Evolutionary conservation across 1,140 invertebrate species (phyloP), one percentile per base, ranked within the genome.

Genomic region (Megalopta genalis): DNA sequence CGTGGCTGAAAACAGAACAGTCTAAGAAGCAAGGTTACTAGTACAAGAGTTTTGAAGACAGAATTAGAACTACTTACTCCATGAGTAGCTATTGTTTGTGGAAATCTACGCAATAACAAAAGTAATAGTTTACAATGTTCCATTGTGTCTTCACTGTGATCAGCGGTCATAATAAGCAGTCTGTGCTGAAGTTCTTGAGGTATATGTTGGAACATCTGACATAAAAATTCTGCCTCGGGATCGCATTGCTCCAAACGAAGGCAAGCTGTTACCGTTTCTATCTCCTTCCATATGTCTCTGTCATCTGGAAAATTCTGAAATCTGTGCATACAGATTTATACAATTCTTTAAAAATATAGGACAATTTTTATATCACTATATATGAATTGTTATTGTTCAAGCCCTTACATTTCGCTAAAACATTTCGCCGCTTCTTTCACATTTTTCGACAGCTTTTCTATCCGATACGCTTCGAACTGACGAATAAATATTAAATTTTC

Each of bases 111-210:
- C 64, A 98, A 93, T 68, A 98, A 93, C 59, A 98, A 89, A 42
- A 98, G 93, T 62, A 97, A 92, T 64, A 98, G 92, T 83, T 96
- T 94, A 90, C 97, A 97, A 91, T 97, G 96, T 88, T 98, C 97
- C 94, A 97, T 96, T 37, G 96, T 97, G 90, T 98, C 96, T 90
- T 97, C 96, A 87, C 96, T 97, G 77, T 97, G 95, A 92, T 98
- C 97, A 32, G 97, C 96, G 78, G 97, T 97, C 80, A 96, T 95
- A 76, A 97, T 93, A 18, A 98, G 93, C 70, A 97, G 93, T 74
- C 95, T 95, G 80, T 96, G 95, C 89, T 97, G 96, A 25, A 97
- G 94, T 83, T 96, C 96, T 85, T 95, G 94, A 27, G 94, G 93
- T 87, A 95, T 93, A 71, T 95, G 94, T 88, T 96, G 94, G 90